Evolutionary conservation across 2,113 vertebrate species (phyloP), one percentile per base, ranked within the genome.

Genomic region (Tympanuchus pallidicinctus): DNA sequence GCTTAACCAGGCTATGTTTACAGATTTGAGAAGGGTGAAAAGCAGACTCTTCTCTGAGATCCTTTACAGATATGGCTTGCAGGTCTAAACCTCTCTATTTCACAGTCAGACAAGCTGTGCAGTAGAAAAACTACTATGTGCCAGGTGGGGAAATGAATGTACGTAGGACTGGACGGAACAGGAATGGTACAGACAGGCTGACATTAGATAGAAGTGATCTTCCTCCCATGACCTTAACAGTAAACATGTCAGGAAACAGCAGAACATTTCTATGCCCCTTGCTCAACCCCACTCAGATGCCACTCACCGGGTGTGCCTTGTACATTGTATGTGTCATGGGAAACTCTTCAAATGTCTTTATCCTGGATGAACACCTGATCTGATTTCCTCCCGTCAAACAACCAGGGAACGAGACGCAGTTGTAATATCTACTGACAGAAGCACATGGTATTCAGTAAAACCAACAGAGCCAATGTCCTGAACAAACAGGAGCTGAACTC

Each of bases 321-420:
- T 98, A 98, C 67, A 97, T 97, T 14, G 98, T 97, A 47, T 98
- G 97, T 97, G 98, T 99, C 97, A 99, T 98, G 72, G 99, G 98
- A 82, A 98, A 97, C 95, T 99, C 99, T 71, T 99, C 99, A 93
- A 99, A 99, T 0, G 98, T 99, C 98, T 99, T 99, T 96, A 99
- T 98, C 92, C 98, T 95, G 97, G 98, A 97, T 95, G 98, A 90
- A 84, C 98, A 98, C 13, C 96, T 96, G 86, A 98, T 98, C 54
- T 98, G 98, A 38, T 98, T 97, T 71, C 97, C 98, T 83, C 98
- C 97, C 76, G 98, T 98, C 94, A 99, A 96, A 79, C 98, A 99
- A 40, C 99, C 99, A 17, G 98, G 97, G 95, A 99, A 99, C 0
- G 99, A 99, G 91, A 99, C 98, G 18, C 99, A 99, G 92, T 99